Evolutionary conservation across 2,113 vertebrate genomes (phyloP).

Genomic region (Mugil cephalus): DNA sequence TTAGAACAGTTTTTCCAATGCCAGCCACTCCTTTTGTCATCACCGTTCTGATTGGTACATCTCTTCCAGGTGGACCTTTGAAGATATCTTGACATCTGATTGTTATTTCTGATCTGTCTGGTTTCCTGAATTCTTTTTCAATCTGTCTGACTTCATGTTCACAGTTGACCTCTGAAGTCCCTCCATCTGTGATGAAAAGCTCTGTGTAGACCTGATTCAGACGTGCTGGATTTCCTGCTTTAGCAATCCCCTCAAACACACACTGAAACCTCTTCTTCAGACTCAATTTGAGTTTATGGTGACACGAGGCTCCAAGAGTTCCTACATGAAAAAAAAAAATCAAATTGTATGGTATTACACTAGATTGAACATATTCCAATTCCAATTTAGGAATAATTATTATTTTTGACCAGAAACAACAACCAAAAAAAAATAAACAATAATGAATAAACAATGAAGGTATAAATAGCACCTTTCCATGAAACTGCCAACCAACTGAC

Average conservation of each 20-base stretch:
- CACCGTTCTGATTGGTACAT: slow-evolving; percentile 21
- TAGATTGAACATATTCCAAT: background rate
- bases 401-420: too few species aligned
- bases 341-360: background rate
- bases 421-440: too few species aligned
- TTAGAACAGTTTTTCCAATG: slow-evolving; percentile 52
- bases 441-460: too few species aligned
- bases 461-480: too few species aligned
- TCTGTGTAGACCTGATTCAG: slow-evolving; percentile 66
- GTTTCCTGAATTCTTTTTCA: slow-evolving; percentile 25
- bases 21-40: slow-evolving; percentile 42
- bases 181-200: slow-evolving; percentile 50
- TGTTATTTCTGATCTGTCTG: background rate
- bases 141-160: slow-evolving; percentile 67
- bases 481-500: too few species aligned
- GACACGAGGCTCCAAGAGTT: background rate
- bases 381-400: too few species aligned
- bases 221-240: slow-evolving; percentile 14
- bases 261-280: slow-evolving; percentile 27
- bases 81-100: slow-evolving; percentile 27
- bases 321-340: background rate
- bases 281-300: background rate
- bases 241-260: slow-evolving; percentile 45
- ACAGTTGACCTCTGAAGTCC: background rate
- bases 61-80: background rate